Evolutionary conservation across 2,113 vertebrate species (phyloP).

Genomic region (Dolichotis patagonum): DNA sequence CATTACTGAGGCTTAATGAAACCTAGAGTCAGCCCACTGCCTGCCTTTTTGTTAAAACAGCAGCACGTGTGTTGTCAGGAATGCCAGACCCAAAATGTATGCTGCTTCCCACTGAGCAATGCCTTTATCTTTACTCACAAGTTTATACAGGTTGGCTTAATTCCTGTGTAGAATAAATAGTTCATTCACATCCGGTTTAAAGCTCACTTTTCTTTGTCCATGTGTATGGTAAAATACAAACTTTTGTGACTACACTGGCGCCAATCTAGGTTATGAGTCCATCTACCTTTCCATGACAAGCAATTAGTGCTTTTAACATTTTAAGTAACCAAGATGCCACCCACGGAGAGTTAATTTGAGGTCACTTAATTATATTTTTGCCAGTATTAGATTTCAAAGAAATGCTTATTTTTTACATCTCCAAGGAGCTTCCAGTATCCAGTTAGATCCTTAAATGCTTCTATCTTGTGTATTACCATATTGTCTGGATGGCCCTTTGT

Average conservation of each 20-base stretch:
- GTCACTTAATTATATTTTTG: conserved; percentile 45
- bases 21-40: background rate
- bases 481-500: conserved; percentile 53
- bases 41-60: background rate
- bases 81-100: background rate
- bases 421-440: background rate
- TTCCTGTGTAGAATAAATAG: background rate
- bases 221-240: background rate
- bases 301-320: background rate
- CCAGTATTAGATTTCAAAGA: conserved; percentile 44
- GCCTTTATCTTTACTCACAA: background rate
- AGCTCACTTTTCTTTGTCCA: background rate
- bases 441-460: conserved; percentile 14
- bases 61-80: background rate
- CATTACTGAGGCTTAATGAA: background rate
- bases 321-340: background rate
- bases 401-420: background rate
- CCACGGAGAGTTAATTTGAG: background rate
- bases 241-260: background rate
- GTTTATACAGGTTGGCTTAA: background rate
- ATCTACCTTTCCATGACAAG: background rate
- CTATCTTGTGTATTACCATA: conserved; percentile 46
- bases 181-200: background rate
- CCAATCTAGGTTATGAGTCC: background rate
- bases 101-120: background rate